Conservation (phyloP, 2,113 vertebrate species). For the Scytalopus superciliaris region DNA sequence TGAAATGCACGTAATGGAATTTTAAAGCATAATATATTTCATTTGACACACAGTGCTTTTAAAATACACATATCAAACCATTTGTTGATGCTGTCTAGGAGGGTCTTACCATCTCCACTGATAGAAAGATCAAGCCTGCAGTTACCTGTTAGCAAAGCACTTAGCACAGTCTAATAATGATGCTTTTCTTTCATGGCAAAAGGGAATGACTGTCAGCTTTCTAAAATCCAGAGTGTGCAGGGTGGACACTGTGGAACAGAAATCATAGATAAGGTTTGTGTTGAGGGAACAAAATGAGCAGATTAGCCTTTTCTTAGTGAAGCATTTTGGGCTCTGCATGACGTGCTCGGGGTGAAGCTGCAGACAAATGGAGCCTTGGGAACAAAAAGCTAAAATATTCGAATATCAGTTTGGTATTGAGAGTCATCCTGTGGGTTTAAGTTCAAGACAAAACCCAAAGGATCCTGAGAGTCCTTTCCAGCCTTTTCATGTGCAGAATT, state of each 20-base stretch:
- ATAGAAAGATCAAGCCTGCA: not conserved
- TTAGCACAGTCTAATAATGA: not conserved
- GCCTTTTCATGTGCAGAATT: not conserved
- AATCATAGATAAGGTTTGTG: not conserved
- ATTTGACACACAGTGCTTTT: not conserved
- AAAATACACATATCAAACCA: not conserved
- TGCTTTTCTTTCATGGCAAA: not conserved
- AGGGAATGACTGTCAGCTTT: not conserved
- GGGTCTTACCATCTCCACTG: not conserved
- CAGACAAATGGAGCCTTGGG: not conserved
- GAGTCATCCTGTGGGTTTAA: not conserved
- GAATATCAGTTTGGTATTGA: not conserved
- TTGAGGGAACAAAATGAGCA: not conserved
- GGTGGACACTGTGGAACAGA: not conserved
- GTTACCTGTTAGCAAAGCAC: not conserved
- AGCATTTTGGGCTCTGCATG: not conserved
- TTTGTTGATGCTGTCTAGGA: not conserved
- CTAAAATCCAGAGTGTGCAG: not conserved
- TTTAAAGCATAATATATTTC: not conserved
- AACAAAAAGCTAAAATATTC: not conserved
- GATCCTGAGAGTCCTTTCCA: not conserved
- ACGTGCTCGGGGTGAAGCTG: not conserved
- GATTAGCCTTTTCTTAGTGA: not conserved
- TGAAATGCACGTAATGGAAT: not conserved
- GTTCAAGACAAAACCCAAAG: not conserved